These are phyloP conservation scores for Anthopleura sola DNA, from an alignment of 64 coral and sea anemone genomes.

Conservation along the genomic window DNA sequence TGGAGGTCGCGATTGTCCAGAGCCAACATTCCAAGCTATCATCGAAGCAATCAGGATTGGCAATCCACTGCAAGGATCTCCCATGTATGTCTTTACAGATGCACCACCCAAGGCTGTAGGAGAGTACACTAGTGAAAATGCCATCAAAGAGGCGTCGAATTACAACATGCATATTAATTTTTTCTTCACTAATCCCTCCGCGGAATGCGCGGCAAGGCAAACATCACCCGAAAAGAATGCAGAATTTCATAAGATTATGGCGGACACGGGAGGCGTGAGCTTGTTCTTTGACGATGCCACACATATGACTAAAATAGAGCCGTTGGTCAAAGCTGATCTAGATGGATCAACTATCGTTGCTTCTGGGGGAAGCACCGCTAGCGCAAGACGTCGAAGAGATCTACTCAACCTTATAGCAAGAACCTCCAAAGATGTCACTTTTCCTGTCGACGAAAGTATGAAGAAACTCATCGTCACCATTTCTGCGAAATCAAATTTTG, in stretches of 20 bases:
- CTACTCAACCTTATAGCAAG: neutral
- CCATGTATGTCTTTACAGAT: slow-evolving; percentile 89
- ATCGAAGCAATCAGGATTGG: slow-evolving; percentile 34
- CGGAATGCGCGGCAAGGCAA: too few species aligned
- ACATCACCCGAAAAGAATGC: neutral
- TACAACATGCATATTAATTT: slow-evolving; percentile 9
- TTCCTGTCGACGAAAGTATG: slow-evolving; percentile 61
- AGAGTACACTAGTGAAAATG: neutral
- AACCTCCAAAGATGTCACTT: neutral
- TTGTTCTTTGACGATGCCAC: neutral
- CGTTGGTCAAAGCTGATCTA: slow-evolving; percentile 1
- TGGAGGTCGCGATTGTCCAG: slow-evolving; percentile 62
- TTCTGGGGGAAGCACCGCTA: neutral
- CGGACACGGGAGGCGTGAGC: slow-evolving; percentile 8
- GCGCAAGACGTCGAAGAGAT: neutral
- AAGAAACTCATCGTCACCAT: slow-evolving; percentile 45
- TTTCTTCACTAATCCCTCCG: slow-evolving; percentile 7
- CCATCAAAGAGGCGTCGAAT: neutral
- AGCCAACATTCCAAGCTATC: slow-evolving; percentile 56
- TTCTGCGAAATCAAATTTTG: neutral
- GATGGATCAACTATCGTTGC: slow-evolving; percentile 16
- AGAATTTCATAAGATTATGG: slow-evolving; percentile 11
- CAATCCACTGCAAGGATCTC: slow-evolving; percentile 26
- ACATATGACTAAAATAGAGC: neutral
- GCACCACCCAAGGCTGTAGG: slow-evolving; percentile 48